Base-by-base conservation (phyloP, 2,888 invertebrate genomes). In the Acleris sparsana region DNA sequence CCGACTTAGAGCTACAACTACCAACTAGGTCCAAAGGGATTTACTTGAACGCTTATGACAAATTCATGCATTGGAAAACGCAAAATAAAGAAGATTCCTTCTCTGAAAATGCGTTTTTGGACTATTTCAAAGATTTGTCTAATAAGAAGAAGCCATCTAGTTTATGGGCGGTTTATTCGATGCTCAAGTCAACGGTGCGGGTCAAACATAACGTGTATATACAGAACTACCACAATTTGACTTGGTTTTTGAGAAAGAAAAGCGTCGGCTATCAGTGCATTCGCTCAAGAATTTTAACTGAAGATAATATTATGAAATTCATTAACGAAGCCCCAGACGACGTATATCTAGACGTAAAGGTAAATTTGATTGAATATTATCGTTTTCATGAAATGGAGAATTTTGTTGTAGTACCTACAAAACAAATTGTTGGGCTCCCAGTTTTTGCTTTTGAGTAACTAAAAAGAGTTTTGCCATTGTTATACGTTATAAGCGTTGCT, bases 141-240 rank as follows among this genome's bases (percentile, higher is more conserved):
- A 44, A 55, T 11, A 4, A 33, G 25, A 53, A 39, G 43, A 64
- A 49, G 43, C 53, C 60, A 43, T 49, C 59, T 17, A 55, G 43
- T 49, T 33, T 64, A 49, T 64, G 64, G 64, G 13, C 60, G 18
- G 44, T 20, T n/a, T 64, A 60, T 55, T 64, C 64, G 5, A 64
- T 64, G 64, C 53, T 64, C 4, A 64, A 64, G 55, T 43, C 25
- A n/a, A 64, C 43, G 16, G 11, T 63, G 33, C 58, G 33, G 9
- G 16, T 48, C 2, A 64, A 59, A 25, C 48, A 64, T 9, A 18
- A 53, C 11, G 22, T 64, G 18, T 22, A 18, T 13, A 44, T 64
- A 3, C 20, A 59, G 43, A 59, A 48, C 16, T 63, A 53, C 22
- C 3, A 13, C 46, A 63, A 59, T 39, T 22, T 63, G 20, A 33